phyloP scores from a whole-genome alignment of 2,113 vertebrate genomes.

The Papio anubis region DNA sequence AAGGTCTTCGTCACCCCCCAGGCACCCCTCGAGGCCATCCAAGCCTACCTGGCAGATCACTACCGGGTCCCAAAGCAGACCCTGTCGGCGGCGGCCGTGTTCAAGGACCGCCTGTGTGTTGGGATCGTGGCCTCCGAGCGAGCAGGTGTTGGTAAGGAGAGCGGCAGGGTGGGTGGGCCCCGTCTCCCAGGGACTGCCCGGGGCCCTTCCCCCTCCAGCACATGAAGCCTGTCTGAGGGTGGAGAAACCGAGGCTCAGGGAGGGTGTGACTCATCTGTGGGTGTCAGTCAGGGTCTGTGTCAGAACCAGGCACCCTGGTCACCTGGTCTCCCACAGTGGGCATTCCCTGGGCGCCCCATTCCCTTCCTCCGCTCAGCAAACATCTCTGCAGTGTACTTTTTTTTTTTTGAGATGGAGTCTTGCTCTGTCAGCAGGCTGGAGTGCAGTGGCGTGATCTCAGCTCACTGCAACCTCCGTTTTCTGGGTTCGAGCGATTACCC shows the following conservation, averaged over 20 bases:
- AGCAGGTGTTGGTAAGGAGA: conserved; percentile 91
- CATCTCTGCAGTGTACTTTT: neutral
- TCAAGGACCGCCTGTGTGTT: conserved; percentile 88
- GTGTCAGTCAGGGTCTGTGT: fast-evolving
- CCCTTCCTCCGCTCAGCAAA: too few species aligned
- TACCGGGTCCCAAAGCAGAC: conserved; percentile 80
- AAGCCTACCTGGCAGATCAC: conserved; percentile 88
- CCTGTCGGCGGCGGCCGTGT: conserved; percentile 87
- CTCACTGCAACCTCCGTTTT: too few species aligned
- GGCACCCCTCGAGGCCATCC: conserved; percentile 80
- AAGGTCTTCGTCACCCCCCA: conserved; percentile 90
- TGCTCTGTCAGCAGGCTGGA: too few species aligned
- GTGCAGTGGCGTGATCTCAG: too few species aligned
- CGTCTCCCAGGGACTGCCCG: neutral
- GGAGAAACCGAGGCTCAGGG: neutral
- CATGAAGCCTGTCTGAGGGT: too few species aligned
- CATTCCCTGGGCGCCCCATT: too few species aligned
- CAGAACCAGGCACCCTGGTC: fast-evolving
- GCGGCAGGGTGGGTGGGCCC: neutral
- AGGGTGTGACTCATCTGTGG: neutral
- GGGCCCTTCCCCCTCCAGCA: fast-evolving
- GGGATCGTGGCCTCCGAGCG: conserved; percentile 91
- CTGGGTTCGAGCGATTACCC: too few species aligned
- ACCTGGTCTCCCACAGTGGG: fast-evolving
- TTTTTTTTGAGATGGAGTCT: too few species aligned